phyloP scores from a whole-genome alignment of 2,888 invertebrate species.

The Tetragnatha montana region DNA sequence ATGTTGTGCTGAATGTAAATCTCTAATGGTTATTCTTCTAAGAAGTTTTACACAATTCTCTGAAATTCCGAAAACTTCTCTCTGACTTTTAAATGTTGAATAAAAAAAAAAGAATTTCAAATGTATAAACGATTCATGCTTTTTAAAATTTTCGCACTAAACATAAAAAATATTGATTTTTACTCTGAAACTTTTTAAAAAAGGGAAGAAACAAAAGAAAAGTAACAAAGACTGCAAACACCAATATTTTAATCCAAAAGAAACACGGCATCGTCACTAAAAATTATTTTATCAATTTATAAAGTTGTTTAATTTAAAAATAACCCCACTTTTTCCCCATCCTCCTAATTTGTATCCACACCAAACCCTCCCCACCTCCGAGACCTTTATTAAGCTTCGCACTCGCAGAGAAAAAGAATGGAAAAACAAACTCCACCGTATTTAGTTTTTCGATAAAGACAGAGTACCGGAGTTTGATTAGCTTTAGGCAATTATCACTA shows the following conservation, averaged over 20 bases:
- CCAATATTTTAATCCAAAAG: neutral
- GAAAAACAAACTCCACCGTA: slow-evolving; percentile 11
- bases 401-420: slow-evolving; percentile 2
- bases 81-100: neutral
- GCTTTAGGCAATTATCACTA: slow-evolving; percentile 37
- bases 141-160: no score
- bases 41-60: neutral
- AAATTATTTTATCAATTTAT: neutral
- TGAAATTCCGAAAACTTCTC: neutral
- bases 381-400: neutral
- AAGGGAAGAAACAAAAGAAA: neutral
- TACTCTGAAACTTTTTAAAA: neutral
- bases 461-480: slow-evolving; percentile 30
- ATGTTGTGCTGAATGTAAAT: no score
- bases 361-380: neutral
- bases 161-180: no score
- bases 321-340: neutral
- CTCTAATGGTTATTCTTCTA: no score
- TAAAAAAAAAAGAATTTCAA: neutral
- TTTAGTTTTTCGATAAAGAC: slow-evolving; percentile 43
- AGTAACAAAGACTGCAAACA: neutral
- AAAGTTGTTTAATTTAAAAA: neutral
- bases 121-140: no score
- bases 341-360: neutral
- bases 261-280: neutral